Base-by-base conservation (phyloP, 2,888 invertebrate species). In the Drosophila kambysellisi region DNA sequence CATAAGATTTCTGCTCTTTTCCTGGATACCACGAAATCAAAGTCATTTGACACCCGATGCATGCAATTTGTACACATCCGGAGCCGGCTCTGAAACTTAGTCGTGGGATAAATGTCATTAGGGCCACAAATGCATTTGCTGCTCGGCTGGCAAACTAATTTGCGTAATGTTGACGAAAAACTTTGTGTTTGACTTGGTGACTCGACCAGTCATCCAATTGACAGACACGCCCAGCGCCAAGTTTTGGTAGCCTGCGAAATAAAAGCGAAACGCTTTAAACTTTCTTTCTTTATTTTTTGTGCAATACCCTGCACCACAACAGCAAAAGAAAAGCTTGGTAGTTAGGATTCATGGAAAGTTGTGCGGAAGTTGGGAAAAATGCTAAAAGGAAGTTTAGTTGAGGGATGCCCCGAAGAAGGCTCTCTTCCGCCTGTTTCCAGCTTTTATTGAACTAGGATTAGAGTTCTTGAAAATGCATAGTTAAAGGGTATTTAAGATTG, bases 131-230 rank as follows among this genome's bases (percentile, higher is more conserved):
- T 85, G 83, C 88, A 74, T 79, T 84, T 76, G 70, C 72, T 74
- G 76, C 74, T 87, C 70, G 78, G 73, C 73, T 90, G 79, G 73
- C 81, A 88, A 88, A 90, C 86, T 91, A 88, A 88, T 88, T 90
- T 88, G 91, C 87, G 89, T 90, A 87, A 91, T 90, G 81, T 83
- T 88, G 88, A 83, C 88, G 78, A 73, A 76, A 82, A 88, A 88
- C 71, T 76, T 56, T 72, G 53, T 67, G 57, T 74, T 84, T 71
- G 60, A 58, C 67, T 69, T 85, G 62, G 58, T 59, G 72, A 70
- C 81, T 66, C 65, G 53, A 48, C 63, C 61, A 70, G 81, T 63
- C 61, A 35, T 61, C 57, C 76, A 70, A 81, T 60, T 68, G 81
- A 66, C 70, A 74, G 68, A 69, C 72, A 76, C 50, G 62, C 60